Evolutionary conservation across 2,113 vertebrate species (phyloP), one percentile per base, ranked within the genome.

Genomic region (Bubalus kerabau): DNA sequence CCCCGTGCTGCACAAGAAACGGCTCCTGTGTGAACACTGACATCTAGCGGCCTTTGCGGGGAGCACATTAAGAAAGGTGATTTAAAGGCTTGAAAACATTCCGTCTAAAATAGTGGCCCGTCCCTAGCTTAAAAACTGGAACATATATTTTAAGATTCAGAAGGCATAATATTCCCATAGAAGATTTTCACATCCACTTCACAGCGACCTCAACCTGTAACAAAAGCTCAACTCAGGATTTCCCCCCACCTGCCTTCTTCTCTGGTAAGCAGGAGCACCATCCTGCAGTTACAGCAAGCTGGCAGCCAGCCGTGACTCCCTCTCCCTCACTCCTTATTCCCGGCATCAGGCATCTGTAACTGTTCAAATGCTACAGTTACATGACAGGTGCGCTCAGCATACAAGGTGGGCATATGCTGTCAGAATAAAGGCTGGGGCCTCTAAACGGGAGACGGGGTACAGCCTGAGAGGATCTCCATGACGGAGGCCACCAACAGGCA

Each of bases 1-100:
- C n/a, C 2, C 11, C 43, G 1, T 0, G 10, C 4, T 1, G 46
- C 54, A 13, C 23, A 13, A 81, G 10, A 17, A 23, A 23, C 0
- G 10, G 24, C 32, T 32, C 30, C 74, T 15, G 19, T 30, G 50
- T 13, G 23, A n/a, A 90, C 52, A 88, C 86, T 0, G 59, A 43
- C 52, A 96, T 32, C 94, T 81, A 78, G 40, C 0, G n/a, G 95
- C 30, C 59, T 26, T 30, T 1, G 9, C 32, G 71, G 13, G 52
- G 15, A 74, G 40, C 17, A 30, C 0, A 54, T 2, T 50, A 28
- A 46, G 93, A 40, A 87, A 5, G 56, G 57, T 6, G 59, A 50
- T 21, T 83, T 30, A 74, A n/a, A 43, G 4, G 46, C 62, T 48
- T 15, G 32, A 95, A 91, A 93, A 59, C 23, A 17, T 7, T 43